These are phyloP conservation scores for Salminus brasiliensis DNA, from an alignment of 2,113 vertebrate genomes.

Conservation along the genomic window DNA sequence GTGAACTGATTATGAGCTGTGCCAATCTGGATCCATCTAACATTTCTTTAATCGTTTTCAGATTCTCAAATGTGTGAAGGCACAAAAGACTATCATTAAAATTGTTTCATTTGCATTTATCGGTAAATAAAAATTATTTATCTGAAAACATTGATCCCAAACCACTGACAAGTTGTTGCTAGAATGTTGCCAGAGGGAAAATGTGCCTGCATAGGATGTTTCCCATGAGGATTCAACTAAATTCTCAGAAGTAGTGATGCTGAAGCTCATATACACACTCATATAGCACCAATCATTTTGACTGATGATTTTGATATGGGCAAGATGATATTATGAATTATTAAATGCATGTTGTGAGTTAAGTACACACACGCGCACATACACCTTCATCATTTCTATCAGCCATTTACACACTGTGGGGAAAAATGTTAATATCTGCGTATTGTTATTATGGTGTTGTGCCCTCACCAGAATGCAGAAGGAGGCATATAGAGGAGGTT, in stretches of 20 bases:
- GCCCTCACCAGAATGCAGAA: constrained; percentile 60
- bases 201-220: not conserved
- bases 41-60: too few relatives aligned
- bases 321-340: constrained; percentile 26
- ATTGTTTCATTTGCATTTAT: too few relatives aligned
- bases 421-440: constrained; percentile 56
- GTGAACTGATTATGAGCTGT: too few relatives aligned
- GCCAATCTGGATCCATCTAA: too few relatives aligned
- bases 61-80: too few relatives aligned
- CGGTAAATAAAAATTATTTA: too few relatives aligned
- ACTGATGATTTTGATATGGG: not conserved
- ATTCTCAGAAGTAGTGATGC: not conserved
- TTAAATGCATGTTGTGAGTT: not conserved
- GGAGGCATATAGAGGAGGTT: constrained; percentile 65
- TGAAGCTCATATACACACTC: not conserved
- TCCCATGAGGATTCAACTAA: constrained; percentile 4
- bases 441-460: constrained; percentile 50
- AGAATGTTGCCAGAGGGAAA: not conserved
- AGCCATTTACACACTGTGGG: constrained; percentile 1
- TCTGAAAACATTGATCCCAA: too few relatives aligned
- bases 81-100: too few relatives aligned
- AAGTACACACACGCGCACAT: not conserved
- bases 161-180: too few relatives aligned
- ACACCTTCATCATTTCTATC: not conserved
- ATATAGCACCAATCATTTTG: not conserved